phyloP scores from a whole-genome alignment of 2,888 invertebrate genomes.

The Calameuta pallipes region DNA sequence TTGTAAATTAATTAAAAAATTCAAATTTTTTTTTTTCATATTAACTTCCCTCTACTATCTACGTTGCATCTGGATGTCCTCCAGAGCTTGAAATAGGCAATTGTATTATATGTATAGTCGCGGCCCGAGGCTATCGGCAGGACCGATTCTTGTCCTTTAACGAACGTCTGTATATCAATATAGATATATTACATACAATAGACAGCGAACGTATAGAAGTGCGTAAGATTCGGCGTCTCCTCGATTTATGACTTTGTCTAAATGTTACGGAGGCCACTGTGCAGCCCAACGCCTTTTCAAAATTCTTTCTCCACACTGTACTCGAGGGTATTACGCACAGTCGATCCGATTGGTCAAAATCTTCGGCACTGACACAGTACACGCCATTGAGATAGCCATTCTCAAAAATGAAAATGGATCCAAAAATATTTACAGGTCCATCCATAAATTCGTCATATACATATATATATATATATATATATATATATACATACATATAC shows the following conservation, averaged over 20 bases:
- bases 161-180: not conserved
- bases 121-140: not conserved
- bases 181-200: not conserved
- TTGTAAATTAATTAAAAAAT: too few relatives aligned
- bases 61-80: not conserved
- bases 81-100: not conserved
- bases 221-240: not conserved
- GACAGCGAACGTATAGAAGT: not conserved
- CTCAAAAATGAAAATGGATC: not conserved
- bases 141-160: not conserved
- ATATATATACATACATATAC: not conserved
- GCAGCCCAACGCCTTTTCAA: not conserved
- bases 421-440: not conserved
- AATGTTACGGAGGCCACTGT: conserved; percentile 15
- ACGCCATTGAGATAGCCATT: not conserved
- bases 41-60: not conserved
- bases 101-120: not conserved
- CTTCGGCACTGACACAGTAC: not conserved
- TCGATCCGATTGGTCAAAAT: not conserved
- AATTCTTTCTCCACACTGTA: not conserved
- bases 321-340: not conserved
- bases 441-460: too few relatives aligned
- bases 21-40: not conserved
- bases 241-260: conserved; percentile 14
- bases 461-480: not conserved